phyloP scores from a whole-genome alignment of 2,888 invertebrate genomes.

The Trissoscelio sp. region DNA sequence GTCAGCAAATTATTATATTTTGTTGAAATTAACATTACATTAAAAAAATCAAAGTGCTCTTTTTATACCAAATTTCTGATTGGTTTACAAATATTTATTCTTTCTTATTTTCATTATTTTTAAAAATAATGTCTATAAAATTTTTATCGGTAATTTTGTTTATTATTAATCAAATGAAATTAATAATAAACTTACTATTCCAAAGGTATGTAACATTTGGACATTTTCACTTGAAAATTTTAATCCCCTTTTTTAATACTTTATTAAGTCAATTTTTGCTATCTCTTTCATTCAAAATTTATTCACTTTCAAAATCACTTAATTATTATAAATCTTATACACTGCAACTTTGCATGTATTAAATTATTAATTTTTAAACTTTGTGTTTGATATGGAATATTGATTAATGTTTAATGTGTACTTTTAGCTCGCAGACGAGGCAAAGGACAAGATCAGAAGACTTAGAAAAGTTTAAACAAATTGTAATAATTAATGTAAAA shows the following conservation, averaged over 20 bases:
- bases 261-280: neutral
- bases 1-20: conserved; percentile 7
- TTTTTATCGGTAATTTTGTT: too few relatives aligned
- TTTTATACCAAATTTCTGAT: neutral
- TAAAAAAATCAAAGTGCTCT: neutral
- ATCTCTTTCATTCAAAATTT: neutral
- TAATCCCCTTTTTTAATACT: neutral
- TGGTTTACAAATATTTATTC: neutral
- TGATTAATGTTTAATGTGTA: conserved; percentile 21
- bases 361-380: too few relatives aligned
- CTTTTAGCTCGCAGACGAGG: conserved; percentile 18
- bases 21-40: neutral
- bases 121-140: too few relatives aligned
- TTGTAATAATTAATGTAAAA: too few relatives aligned
- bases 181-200: neutral
- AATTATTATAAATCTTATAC: neutral
- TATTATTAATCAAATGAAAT: neutral
- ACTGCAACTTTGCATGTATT: neutral
- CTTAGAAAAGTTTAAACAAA: too few relatives aligned
- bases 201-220: neutral
- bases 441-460: conserved; percentile 14
- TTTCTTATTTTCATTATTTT: too few relatives aligned
- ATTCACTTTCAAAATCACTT: neutral
- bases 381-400: too few relatives aligned
- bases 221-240: neutral